Conservation (phyloP, 2,113 vertebrate genomes). For the Corydoras maculifer region DNA sequence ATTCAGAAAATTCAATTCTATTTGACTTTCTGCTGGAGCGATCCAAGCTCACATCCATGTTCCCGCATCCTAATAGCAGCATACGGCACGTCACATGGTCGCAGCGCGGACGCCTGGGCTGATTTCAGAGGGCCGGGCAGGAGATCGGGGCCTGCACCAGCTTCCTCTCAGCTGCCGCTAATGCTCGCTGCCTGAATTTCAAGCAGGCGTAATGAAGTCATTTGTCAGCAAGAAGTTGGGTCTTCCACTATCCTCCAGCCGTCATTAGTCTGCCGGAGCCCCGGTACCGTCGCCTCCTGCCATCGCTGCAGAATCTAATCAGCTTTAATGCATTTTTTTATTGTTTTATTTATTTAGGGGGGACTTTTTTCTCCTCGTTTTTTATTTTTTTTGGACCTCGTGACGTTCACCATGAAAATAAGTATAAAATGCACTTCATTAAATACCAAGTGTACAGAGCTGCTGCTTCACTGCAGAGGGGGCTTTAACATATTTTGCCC, state of each 20-base stretch:
- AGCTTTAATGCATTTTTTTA: constrained; percentile 54
- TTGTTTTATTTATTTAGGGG: neutral
- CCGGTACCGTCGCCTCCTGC: constrained; percentile 46
- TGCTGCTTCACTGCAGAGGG: no score
- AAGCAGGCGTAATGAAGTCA: constrained; percentile 67
- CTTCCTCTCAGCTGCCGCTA: constrained; percentile 50
- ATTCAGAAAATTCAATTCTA: neutral
- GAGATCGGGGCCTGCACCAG: constrained; percentile 28
- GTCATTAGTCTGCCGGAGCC: constrained; percentile 67
- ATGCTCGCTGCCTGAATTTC: constrained; percentile 61
- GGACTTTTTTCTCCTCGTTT: neutral
- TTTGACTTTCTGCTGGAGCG: neutral
- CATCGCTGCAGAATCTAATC: constrained; percentile 58
- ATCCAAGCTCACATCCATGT: constrained; percentile 8
- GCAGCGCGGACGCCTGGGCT: no score
- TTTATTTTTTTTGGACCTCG: neutral
- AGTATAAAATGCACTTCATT: no score
- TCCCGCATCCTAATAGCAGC: constrained; percentile 29
- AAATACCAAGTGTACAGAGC: no score
- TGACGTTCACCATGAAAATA: no score
- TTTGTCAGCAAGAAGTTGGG: constrained; percentile 67
- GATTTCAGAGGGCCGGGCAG: neutral
- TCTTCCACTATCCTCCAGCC: constrained; percentile 60
- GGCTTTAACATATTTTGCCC: no score
- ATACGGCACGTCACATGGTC: neutral